Evolutionary conservation across 2,113 vertebrate species (phyloP).

Genomic region (Cottus gobio): DNA sequence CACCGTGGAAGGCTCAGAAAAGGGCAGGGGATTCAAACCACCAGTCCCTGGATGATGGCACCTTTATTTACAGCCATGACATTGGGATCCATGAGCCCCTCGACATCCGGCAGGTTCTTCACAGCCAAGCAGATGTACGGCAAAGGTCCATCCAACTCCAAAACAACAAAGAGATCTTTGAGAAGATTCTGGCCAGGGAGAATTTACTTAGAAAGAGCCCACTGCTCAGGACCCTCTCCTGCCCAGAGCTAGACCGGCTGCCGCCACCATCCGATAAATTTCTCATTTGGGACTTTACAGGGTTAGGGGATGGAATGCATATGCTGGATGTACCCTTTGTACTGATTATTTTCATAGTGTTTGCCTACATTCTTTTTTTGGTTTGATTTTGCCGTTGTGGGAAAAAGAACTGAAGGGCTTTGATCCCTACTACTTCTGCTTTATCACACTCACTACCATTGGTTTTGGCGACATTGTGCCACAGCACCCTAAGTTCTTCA

Average conservation of each 20-base stretch:
- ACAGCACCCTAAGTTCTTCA: conserved; percentile 87
- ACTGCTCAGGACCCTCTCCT: conserved; percentile 84
- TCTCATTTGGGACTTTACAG: conserved; percentile 83
- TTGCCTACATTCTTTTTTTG: conserved; percentile 90
- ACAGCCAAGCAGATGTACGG: conserved; percentile 61
- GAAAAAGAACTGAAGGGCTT: conserved; percentile 83
- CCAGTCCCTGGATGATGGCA: conserved; percentile 44
- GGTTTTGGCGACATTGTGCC: conserved; percentile 93
- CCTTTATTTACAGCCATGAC: conserved; percentile 65
- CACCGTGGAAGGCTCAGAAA: conserved; percentile 13
- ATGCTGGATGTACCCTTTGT: conserved; percentile 88
- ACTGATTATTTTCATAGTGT: conserved; percentile 86
- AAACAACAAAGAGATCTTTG: conserved; percentile 86
- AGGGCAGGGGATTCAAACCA: neutral
- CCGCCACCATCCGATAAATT: conserved; percentile 42
- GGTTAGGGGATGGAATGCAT: conserved; percentile 89
- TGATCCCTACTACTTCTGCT: conserved; percentile 94
- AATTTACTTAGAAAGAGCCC: conserved; percentile 59
- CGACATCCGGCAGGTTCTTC: conserved; percentile 81
- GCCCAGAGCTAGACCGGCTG: conserved; percentile 84
- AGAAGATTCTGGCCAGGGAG: conserved; percentile 83
- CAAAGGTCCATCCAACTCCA: conserved; percentile 69
- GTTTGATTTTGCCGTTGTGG: conserved; percentile 88
- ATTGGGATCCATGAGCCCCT: conserved; percentile 68
- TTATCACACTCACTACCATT: conserved; percentile 94